These are phyloP conservation scores for Mus spicilegus DNA, from an alignment of 2,113 vertebrate genomes.

Conservation along the genomic window DNA sequence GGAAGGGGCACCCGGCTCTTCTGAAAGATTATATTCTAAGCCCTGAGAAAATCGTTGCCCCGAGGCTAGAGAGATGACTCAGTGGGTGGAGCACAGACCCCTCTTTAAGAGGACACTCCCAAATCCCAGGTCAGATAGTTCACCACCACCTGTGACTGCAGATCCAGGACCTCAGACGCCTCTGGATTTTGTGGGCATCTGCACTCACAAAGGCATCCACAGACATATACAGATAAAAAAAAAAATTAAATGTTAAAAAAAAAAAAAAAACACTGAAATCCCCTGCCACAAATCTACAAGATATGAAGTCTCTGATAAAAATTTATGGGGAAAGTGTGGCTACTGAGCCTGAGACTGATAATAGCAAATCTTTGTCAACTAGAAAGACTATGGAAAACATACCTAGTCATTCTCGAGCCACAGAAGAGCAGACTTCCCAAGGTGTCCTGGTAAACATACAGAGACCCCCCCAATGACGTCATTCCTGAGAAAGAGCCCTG, in stretches of 20 bases:
- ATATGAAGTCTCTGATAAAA: background rate
- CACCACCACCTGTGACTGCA: background rate
- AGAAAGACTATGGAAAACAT: background rate
- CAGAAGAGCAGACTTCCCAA: background rate
- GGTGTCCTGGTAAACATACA: background rate
- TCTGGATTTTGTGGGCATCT: background rate
- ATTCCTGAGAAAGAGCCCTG: background rate
- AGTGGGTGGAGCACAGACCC: background rate
- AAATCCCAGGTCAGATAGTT: background rate
- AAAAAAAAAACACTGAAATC: background rate
- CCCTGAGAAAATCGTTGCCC: background rate
- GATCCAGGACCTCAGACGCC: background rate
- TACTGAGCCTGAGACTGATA: background rate
- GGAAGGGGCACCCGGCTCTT: background rate
- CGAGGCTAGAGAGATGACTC: background rate
- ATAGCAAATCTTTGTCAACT: background rate
- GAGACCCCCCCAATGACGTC: background rate
- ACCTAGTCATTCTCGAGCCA: background rate
- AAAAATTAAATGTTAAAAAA: background rate
- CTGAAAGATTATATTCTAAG: background rate
- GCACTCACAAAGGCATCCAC: background rate
- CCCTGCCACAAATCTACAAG: background rate
- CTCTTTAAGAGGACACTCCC: background rate
- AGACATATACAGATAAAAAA: background rate
- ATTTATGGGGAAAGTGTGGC: background rate